Evolutionary conservation across 2,888 invertebrate genomes (phyloP).

Genomic region (Aquatica leii): DNA sequence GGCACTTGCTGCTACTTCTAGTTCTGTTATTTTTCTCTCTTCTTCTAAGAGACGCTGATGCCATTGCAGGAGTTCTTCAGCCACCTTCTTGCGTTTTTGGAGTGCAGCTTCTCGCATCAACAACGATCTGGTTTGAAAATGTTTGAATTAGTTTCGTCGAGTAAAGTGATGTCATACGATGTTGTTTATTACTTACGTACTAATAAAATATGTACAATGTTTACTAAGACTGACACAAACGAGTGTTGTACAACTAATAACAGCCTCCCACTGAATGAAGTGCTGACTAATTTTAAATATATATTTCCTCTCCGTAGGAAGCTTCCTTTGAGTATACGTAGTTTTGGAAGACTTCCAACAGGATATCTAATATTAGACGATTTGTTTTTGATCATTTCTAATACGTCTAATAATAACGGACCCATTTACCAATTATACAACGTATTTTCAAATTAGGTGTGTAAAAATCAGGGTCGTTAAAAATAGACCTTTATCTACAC

Average conservation of each 20-base stretch:
- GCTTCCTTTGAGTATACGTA: constrained; percentile 55
- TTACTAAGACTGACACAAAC: constrained; percentile 32
- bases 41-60: constrained; percentile 64
- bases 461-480: too few relatives aligned
- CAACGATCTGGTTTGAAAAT: constrained; percentile 52
- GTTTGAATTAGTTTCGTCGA: neutral
- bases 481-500: too few relatives aligned
- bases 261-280: constrained; percentile 48
- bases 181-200: constrained; percentile 17
- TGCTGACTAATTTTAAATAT: constrained; percentile 56
- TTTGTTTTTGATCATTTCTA: constrained; percentile 56
- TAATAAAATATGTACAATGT: constrained; percentile 28
- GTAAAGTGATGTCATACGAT: constrained; percentile 1
- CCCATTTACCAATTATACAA: constrained; percentile 32
- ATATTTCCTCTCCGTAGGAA: constrained; percentile 55
- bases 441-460: constrained; percentile 18
- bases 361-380: constrained; percentile 60
- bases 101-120: constrained; percentile 63
- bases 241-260: constrained; percentile 45
- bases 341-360: constrained; percentile 56
- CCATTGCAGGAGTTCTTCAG: constrained; percentile 64
- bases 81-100: constrained; percentile 61
- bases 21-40: constrained; percentile 62
- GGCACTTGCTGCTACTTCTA: constrained; percentile 60
- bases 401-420: constrained; percentile 49